Conservation (phyloP, 1,140 invertebrate genomes). For the Penaeus chinensis region DNA sequence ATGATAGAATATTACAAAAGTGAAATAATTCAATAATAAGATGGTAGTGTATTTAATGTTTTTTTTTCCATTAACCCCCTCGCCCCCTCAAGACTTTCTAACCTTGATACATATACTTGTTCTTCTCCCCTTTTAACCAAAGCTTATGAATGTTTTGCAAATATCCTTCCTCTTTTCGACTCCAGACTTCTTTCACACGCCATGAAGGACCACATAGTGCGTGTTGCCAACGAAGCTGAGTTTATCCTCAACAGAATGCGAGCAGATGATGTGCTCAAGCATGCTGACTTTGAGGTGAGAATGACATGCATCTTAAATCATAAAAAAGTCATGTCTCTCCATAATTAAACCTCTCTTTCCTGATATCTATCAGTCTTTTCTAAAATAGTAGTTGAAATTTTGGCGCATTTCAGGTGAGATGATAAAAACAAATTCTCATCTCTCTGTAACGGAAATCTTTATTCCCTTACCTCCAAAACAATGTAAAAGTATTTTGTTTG, state of each 20-base stretch:
- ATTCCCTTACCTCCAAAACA: no score
- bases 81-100: background rate
- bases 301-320: background rate
- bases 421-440: no score
- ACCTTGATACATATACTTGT: constrained; percentile 5
- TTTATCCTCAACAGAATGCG: constrained; percentile 99
- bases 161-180: constrained; percentile 59
- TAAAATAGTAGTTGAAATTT: no score
- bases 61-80: constrained; percentile 2
- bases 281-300: constrained; percentile 65
- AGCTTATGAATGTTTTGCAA: background rate
- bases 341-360: no score
- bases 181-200: constrained; percentile 93
- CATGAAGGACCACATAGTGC: constrained; percentile 98
- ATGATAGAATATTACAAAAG: background rate
- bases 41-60: background rate
- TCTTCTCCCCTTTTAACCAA: background rate
- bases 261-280: constrained; percentile 96
- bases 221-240: constrained; percentile 99
- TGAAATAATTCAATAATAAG: background rate
- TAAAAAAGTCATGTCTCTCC: no score
- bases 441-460: no score
- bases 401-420: no score
- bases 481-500: background rate
- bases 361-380: no score